phyloP scores from a whole-genome alignment of 2,888 invertebrate genomes.

The Phyllotreta cruciferae region DNA sequence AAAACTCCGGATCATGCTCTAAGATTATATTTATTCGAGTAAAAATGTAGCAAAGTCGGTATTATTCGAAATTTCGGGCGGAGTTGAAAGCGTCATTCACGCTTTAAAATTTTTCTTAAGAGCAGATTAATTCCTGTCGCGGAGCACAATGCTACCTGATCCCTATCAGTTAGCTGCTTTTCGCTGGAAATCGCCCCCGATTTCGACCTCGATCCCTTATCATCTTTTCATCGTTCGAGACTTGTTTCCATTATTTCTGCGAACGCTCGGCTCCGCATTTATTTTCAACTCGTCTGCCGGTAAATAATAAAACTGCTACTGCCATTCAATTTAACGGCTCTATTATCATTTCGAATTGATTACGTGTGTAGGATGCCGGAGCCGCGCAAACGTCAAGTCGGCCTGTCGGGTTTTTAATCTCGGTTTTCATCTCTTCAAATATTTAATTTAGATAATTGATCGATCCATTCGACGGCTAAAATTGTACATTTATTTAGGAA shows the following conservation, averaged over 20 bases:
- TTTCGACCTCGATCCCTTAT: conserved; percentile 17
- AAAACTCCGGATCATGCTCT: too few species aligned
- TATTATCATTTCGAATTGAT: conserved; percentile 19
- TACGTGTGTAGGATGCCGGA: not conserved
- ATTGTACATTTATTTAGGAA: too few species aligned
- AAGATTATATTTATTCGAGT: too few species aligned
- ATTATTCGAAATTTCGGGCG: too few species aligned
- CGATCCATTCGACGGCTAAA: too few species aligned
- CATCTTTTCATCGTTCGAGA: conserved; percentile 21
- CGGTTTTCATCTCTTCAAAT: too few species aligned
- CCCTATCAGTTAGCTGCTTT: conserved; percentile 17
- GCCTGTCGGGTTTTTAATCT: too few species aligned
- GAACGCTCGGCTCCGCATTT: conserved; percentile 23
- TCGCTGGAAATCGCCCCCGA: conserved; percentile 9
- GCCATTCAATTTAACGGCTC: conserved; percentile 20
- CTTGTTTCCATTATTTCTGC: conserved; percentile 25
- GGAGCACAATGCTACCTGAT: conserved; percentile 8
- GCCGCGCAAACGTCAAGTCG: too few species aligned
- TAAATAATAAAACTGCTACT: conserved; percentile 26
- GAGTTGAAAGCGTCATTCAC: too few species aligned
- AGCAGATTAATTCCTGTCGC: conserved; percentile 6
- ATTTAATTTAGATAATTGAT: too few species aligned
- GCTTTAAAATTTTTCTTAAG: conserved; percentile 1
- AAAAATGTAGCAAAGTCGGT: too few species aligned
- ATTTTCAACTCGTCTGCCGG: conserved; percentile 16